Evolutionary conservation across 2,113 vertebrate genomes (phyloP).

Genomic region (Ginglymostoma cirratum): DNA sequence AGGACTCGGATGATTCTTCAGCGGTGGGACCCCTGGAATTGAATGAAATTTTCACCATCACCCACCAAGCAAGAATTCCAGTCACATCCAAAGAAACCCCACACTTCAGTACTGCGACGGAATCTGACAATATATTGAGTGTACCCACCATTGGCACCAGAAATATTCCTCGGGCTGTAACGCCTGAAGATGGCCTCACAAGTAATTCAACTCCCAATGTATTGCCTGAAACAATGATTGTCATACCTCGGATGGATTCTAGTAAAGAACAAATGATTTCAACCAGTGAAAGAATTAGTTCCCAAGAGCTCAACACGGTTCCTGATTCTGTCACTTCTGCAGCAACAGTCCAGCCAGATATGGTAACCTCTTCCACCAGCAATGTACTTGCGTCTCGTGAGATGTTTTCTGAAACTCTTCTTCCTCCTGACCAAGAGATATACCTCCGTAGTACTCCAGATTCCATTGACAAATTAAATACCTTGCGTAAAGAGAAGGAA

Average conservation of each 20-base stretch:
- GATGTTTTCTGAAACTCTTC: neutral
- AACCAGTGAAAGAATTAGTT: neutral
- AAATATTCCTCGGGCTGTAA: neutral
- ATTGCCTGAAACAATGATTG: neutral
- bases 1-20: neutral
- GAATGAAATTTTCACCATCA: neutral
- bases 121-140: neutral
- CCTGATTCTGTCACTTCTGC: neutral
- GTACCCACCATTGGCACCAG: neutral
- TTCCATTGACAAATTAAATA: neutral
- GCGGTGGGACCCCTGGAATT: neutral
- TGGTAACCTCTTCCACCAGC: neutral
- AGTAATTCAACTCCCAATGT: neutral
- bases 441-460: neutral
- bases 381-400: neutral
- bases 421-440: neutral
- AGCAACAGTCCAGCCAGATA: neutral
- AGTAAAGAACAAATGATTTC: neutral
- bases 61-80: neutral
- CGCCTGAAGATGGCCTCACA: neutral
- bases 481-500: slow-evolving; percentile 12
- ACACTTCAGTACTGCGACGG: neutral
- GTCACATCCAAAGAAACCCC: neutral
- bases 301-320: neutral
- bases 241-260: neutral